Evolutionary conservation across 1,140 invertebrate genomes (phyloP), one percentile per base, ranked within the genome.

Genomic region (Penaeus indicus): DNA sequence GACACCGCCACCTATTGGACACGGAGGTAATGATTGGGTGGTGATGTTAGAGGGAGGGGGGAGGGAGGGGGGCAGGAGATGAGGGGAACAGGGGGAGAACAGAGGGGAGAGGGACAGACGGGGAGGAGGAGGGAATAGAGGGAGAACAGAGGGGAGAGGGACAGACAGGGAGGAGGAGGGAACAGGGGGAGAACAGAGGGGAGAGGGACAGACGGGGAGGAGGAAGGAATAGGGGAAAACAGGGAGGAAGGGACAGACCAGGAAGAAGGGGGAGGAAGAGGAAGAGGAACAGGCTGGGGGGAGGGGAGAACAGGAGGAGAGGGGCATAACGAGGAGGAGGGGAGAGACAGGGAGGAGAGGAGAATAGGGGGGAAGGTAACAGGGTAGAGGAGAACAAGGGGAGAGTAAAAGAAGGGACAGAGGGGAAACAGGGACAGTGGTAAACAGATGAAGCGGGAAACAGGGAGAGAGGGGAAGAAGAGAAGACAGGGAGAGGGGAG

Each of bases 1-100:
- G 86, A 83, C 86, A 82, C 86, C 80, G 54, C 47, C 86, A 88
- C 86, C 86, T 75, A 88, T 83, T 88, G 86, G 86, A 88, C 86
- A 88, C 78, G 11, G 67, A 88, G 86, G 85, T 87, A 87, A 86
- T 86, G 72, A 86, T 86, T 47, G 84, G 80, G 60, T 22, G 80
- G 80, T 61, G 79, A n/a, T 82, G 78, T 18, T 80, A 62, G 25
- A 7, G 21, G 32, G 3, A 3, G 79, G 79, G 42, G 79, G 22
- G 5, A 62, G 82, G 22, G 63, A 7, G 5, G 10, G 63, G 69
- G 64, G 82, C 27, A 25, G 75, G 25, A n/a, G 75, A 32, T n/a
- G 75, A n/a, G 27, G 75, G 38, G 75, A 25, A 38, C 3, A 38
- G 75, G 2, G n/a, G 75, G n/a, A 18, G 75, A 27, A n/a, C 18